Evolutionary conservation across 2,797 vertebrate genomes (phyloP).

Genomic region (Chaenodraco wilsoni): DNA sequence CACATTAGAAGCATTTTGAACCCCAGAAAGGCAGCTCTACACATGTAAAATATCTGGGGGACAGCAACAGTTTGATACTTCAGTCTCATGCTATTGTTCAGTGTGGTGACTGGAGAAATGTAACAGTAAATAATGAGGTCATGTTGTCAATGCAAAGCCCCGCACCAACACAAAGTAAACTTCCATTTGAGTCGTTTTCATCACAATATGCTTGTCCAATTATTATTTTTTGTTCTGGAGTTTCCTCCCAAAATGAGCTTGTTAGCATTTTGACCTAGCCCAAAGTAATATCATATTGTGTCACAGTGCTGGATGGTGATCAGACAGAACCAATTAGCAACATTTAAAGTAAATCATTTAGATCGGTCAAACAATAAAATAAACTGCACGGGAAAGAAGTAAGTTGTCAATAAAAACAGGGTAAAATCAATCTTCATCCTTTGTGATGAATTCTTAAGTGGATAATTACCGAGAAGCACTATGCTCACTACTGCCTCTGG

Average conservation of each 20-base stretch:
- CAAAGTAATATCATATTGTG: not conserved
- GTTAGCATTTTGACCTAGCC: not conserved
- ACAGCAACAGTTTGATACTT: not conserved
- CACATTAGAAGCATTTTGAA: slow-evolving; percentile 28
- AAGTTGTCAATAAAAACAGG: not conserved
- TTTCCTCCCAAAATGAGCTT: not conserved
- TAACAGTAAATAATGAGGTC: slow-evolving; percentile 16
- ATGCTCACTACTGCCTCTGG: too few species aligned
- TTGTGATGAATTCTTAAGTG: not conserved
- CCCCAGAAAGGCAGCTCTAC: not conserved
- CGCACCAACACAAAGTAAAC: not conserved
- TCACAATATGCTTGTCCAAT: slow-evolving; percentile 8
- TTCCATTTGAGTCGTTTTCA: not conserved
- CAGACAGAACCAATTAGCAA: not conserved
- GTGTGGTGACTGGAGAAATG: slow-evolving; percentile 8
- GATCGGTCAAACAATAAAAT: not conserved
- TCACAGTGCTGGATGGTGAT: not conserved
- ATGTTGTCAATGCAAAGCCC: slow-evolving; percentile 7
- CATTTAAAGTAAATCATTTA: not conserved
- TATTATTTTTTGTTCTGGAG: not conserved
- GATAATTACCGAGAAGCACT: not conserved
- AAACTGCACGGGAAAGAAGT: not conserved
- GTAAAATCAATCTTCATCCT: not conserved
- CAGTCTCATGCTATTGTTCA: not conserved
- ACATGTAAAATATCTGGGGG: not conserved